A percentile compares a stretch with the other conserved stretches of the same genome.
phyloP scores from a whole-genome alignment of 2,888 invertebrate species.

The Scaptomyza caliginosa region DNA sequence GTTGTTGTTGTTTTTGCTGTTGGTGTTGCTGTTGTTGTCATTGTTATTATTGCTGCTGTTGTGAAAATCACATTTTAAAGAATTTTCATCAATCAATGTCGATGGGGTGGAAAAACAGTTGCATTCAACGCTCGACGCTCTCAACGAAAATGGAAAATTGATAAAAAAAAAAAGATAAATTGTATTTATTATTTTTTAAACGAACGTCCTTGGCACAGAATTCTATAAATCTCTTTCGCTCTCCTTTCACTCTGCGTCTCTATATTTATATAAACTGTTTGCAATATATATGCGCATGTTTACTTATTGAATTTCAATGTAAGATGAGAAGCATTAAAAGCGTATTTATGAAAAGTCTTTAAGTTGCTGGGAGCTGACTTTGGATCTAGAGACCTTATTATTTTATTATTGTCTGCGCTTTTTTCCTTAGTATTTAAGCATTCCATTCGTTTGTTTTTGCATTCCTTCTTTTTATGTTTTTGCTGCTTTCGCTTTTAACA shows the following conservation, averaged over 20 bases:
- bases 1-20: conserved; percentile 8
- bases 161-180: conserved; percentile 15
- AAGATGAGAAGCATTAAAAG: conserved; percentile 37
- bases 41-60: conserved; percentile 13
- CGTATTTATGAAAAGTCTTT: conserved; percentile 13
- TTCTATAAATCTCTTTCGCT: neutral
- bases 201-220: conserved; percentile 22
- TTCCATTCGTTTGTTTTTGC: neutral
- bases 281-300: conserved; percentile 19
- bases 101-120: conserved; percentile 49
- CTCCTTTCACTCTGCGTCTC: neutral
- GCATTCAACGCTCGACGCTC: conserved; percentile 26
- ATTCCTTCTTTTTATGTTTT: conserved; percentile 3
- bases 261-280: neutral
- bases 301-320: conserved; percentile 65
- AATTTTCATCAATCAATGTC: conserved; percentile 78
- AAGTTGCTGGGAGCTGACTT: conserved; percentile 5
- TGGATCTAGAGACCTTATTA: conserved; percentile 24
- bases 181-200: conserved; percentile 11
- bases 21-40: conserved; percentile 1
- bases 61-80: conserved; percentile 47
- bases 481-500: conserved; percentile 50
- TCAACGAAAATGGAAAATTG: conserved; percentile 14
- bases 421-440: too few species aligned
- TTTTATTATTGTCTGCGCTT: conserved; percentile 37